Evolutionary conservation across 2,113 vertebrate species (phyloP).

Genomic region (Cyanistes caeruleus): DNA sequence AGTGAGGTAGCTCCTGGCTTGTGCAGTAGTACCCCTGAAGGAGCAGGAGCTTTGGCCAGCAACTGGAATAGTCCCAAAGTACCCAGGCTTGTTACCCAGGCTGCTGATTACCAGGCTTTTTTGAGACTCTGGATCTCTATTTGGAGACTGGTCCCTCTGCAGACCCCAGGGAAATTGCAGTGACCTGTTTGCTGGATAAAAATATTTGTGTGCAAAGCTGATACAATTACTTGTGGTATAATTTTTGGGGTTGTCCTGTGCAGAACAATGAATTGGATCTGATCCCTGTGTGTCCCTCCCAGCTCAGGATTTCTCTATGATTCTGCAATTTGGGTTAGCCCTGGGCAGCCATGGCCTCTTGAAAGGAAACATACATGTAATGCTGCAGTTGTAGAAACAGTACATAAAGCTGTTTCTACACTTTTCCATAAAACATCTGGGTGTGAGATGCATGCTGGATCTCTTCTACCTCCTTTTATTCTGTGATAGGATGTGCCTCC

Average conservation of each 20-base stretch:
- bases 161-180: background rate
- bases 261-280: background rate
- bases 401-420: background rate
- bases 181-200: background rate
- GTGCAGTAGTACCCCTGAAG: background rate
- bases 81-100: background rate
- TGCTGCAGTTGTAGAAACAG: background rate
- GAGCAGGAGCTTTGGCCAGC: background rate
- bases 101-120: background rate
- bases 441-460: accelerated
- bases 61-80: background rate
- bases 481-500: background rate
- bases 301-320: background rate
- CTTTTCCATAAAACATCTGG: background rate
- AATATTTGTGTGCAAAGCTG: background rate
- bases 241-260: background rate
- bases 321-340: background rate
- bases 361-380: background rate
- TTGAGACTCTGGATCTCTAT: background rate
- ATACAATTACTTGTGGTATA: background rate
- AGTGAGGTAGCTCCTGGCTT: background rate
- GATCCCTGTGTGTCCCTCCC: background rate
- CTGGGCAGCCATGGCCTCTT: background rate
- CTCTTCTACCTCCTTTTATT: background rate
- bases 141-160: background rate